A percentile compares a stretch with the other conserved stretches of the same genome.
Conservation (phyloP, 2,888 invertebrate species). For the Melieria crassipennis region DNA sequence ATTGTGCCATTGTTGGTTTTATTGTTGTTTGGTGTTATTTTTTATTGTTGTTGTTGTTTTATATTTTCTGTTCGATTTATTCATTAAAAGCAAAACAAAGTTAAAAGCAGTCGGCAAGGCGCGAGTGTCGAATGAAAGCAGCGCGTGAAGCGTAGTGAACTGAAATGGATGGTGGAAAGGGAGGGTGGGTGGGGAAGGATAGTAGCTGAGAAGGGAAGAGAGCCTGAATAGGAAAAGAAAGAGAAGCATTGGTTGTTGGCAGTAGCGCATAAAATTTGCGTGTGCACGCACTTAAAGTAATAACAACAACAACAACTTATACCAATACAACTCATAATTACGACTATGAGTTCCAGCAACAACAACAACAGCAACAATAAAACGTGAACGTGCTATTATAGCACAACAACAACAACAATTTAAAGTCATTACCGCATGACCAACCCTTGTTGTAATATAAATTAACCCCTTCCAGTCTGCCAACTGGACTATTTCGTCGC, state of each 20-base stretch:
- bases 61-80: conserved; percentile 13
- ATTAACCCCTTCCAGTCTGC: neutral
- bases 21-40: conserved; percentile 5
- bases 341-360: neutral
- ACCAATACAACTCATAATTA: too few species aligned
- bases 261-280: too few species aligned
- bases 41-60: neutral
- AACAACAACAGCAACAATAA: neutral
- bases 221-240: too few species aligned
- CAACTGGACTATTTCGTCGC: too few species aligned
- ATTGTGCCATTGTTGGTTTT: conserved; percentile 1
- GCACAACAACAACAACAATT: neutral
- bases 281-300: conserved; percentile 50
- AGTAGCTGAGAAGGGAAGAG: too few species aligned
- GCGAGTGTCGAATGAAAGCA: conserved; percentile 52
- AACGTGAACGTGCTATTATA: neutral
- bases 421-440: neutral
- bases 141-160: too few species aligned
- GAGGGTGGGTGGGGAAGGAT: too few species aligned
- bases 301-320: neutral
- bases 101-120: conserved; percentile 50
- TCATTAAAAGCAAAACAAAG: conserved; percentile 48
- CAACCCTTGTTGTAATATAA: neutral
- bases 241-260: too few species aligned
- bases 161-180: too few species aligned